Conservation (phyloP, 2,113 vertebrate species). For the Melanerpes aurifrons region DNA sequence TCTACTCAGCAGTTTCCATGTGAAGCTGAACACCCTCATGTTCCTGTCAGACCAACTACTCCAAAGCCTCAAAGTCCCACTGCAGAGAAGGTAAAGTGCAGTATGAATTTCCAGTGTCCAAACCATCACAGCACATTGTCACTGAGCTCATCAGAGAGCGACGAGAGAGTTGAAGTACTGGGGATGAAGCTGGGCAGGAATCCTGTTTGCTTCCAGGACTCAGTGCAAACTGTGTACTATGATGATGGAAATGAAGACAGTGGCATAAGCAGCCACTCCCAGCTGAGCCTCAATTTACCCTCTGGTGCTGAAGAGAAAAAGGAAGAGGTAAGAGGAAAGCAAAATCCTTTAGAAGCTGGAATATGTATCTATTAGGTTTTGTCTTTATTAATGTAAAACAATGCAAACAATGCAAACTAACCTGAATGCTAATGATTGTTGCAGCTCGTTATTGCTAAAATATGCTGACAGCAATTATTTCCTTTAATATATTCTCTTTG, state of each 20-base stretch:
- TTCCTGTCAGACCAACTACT: conserved; percentile 66
- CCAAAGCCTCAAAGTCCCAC: conserved; percentile 79
- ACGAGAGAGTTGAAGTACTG: conserved; percentile 61
- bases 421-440: neutral
- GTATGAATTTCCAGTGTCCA: conserved; percentile 52
- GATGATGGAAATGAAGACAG: conserved; percentile 74
- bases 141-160: conserved; percentile 74
- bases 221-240: conserved; percentile 3
- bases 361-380: neutral
- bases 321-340: conserved; percentile 78
- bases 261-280: conserved; percentile 72
- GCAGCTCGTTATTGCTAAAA: conserved; percentile 39
- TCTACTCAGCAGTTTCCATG: neutral
- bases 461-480: conserved; percentile 27
- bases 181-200: conserved; percentile 56
- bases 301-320: conserved; percentile 68
- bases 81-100: conserved; percentile 49
- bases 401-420: conserved; percentile 10
- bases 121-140: conserved; percentile 70
- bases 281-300: conserved; percentile 59
- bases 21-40: neutral
- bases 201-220: conserved; percentile 64
- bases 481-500: conserved; percentile 31
- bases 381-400: conserved; percentile 42
- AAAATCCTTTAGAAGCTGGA: neutral